These are phyloP conservation scores for Tetraneura akinire DNA, from an alignment of 1,140 invertebrate species.

Conservation along the genomic window DNA sequence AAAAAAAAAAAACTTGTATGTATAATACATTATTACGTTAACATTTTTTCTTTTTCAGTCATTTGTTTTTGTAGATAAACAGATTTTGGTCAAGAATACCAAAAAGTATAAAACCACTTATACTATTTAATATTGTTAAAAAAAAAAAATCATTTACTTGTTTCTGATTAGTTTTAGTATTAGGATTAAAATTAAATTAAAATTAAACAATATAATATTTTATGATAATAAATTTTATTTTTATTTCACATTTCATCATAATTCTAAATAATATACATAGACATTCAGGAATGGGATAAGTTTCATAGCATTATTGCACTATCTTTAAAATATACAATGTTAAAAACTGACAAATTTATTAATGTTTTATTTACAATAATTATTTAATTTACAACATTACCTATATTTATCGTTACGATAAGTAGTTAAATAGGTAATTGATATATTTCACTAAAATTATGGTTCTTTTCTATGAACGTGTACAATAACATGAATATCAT, in stretches of 20 bases:
- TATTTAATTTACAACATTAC: slow-evolving; percentile 26
- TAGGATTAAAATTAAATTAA: too few relatives aligned
- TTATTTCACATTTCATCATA: slow-evolving; percentile 9
- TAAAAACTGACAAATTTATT: slow-evolving; percentile 23
- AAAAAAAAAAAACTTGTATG: too few relatives aligned
- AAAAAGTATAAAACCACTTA: too few relatives aligned
- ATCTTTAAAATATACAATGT: slow-evolving; percentile 5
- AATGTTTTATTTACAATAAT: slow-evolving; percentile 31
- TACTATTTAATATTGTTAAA: too few relatives aligned
- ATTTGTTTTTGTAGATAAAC: too few relatives aligned
- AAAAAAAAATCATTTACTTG: too few relatives aligned
- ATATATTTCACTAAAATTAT: slow-evolving; percentile 14
- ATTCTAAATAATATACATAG: slow-evolving; percentile 42
- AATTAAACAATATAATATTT: background rate
- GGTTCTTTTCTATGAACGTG: background rate
- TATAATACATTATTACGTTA: too few relatives aligned
- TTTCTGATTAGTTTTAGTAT: too few relatives aligned
- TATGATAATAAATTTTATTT: slow-evolving; percentile 21
- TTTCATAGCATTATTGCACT: slow-evolving; percentile 17
- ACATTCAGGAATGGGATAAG: slow-evolving; percentile 25
- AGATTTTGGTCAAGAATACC: too few relatives aligned
- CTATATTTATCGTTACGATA: background rate
- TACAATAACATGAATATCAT: background rate
- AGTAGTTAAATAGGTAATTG: slow-evolving; percentile 39
- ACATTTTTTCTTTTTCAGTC: too few relatives aligned